Evolutionary conservation across 2,113 vertebrate genomes (phyloP).

Genomic region (Lates calcarifer): DNA sequence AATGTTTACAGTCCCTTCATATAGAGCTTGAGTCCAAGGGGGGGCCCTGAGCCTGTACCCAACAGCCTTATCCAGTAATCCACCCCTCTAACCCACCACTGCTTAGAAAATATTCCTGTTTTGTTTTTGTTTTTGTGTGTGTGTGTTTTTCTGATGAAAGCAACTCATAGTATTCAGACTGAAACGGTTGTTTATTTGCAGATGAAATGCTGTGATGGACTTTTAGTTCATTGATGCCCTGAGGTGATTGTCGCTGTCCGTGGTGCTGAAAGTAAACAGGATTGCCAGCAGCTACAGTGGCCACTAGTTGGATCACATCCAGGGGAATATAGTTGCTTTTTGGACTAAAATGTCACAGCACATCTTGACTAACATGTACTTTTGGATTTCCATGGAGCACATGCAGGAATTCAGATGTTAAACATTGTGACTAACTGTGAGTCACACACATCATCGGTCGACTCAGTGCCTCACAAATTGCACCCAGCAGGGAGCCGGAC

Average conservation of each 20-base stretch:
- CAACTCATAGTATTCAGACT: conserved; percentile 7
- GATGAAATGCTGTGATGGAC: conserved; percentile 2
- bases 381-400: neutral
- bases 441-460: conserved; percentile 35
- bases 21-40: too few relatives aligned
- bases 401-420: conserved; percentile 36
- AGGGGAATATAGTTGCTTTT: neutral
- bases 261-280: conserved; percentile 69
- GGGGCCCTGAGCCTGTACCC: too few relatives aligned
- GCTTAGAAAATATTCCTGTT: too few relatives aligned
- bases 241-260: conserved; percentile 50
- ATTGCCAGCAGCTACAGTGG: neutral
- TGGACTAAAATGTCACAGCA: neutral
- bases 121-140: too few relatives aligned
- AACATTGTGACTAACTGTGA: conserved; percentile 51
- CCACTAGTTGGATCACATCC: neutral
- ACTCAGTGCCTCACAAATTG: conserved; percentile 41
- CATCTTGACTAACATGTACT: neutral
- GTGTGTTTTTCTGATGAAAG: too few relatives aligned
- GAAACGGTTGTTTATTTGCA: conserved; percentile 1
- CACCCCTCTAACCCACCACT: neutral
- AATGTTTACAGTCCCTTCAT: too few relatives aligned
- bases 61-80: neutral
- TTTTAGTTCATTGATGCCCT: conserved; percentile 12
- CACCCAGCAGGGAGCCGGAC: conserved; percentile 51